Percentiles rank a stretch among this genome's conserved stretches.
These are phyloP conservation scores for Morbakka virulenta DNA, from an alignment of 30 jellyfish, hydroid and myxozoan genomes.

Conservation along the genomic window DNA sequence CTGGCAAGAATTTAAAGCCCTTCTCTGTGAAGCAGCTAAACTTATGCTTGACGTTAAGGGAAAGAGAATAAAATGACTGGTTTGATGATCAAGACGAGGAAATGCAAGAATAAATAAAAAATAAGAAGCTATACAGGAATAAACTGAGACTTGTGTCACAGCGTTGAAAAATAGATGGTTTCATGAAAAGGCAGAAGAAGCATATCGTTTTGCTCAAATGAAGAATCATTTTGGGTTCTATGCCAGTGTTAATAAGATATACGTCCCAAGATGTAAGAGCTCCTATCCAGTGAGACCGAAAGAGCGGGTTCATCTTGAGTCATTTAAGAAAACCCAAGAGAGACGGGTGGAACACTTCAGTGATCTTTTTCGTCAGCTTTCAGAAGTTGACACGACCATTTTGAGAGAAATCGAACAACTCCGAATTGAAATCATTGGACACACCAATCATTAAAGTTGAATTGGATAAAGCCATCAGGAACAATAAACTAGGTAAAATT, in stretches of 20 bases:
- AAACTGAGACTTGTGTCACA: constrained; percentile 16
- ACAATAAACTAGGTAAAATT: constrained; percentile 44
- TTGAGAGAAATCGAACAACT: not conserved
- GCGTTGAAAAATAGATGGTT: constrained; percentile 25
- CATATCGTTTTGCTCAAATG: constrained; percentile 19
- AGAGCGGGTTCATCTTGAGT: constrained; percentile 16
- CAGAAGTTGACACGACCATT: too few species aligned
- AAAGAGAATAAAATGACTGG: constrained; percentile 46
- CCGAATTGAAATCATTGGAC: too few species aligned
- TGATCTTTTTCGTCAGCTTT: too few species aligned
- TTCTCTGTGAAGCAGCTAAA: too few species aligned
- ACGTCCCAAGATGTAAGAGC: constrained; percentile 19
- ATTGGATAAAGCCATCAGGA: constrained; percentile 34
- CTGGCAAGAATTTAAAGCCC: too few species aligned
- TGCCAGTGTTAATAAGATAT: constrained; percentile 10
- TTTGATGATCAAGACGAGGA: constrained; percentile 45
- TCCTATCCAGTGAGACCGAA: constrained; percentile 26
- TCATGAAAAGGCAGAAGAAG: constrained; percentile 47
- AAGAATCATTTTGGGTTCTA: constrained; percentile 17
- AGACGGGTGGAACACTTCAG: too few species aligned
- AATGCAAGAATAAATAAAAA: constrained; percentile 14
- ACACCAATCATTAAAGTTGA: too few species aligned
- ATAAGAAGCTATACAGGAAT: constrained; percentile 10
- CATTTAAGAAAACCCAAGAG: constrained; percentile 9
- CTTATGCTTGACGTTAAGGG: too few species aligned